These are phyloP conservation scores for Petroica traversi DNA, from an alignment of 2,113 vertebrate species.

Conservation along the genomic window DNA sequence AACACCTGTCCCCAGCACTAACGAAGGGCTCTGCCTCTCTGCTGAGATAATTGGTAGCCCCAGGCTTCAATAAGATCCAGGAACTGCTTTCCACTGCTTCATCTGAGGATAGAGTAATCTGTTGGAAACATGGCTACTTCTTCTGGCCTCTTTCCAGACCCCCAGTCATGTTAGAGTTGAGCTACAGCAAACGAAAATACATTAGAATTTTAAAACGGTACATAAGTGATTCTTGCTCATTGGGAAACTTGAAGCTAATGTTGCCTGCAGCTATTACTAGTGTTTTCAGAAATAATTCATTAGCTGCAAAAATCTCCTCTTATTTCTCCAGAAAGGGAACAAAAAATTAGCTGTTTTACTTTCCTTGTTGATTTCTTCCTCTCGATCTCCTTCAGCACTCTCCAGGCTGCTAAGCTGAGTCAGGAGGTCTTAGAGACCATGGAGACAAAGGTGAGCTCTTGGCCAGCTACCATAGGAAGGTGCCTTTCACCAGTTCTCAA, in stretches of 20 bases:
- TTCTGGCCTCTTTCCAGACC: constrained; percentile 32
- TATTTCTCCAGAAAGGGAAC: not conserved
- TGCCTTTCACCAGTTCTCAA: not conserved
- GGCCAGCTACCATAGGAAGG: not conserved
- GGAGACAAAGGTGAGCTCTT: not conserved
- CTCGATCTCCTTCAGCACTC: not conserved
- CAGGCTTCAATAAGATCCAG: not conserved
- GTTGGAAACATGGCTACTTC: not conserved
- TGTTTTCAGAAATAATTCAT: constrained; percentile 62
- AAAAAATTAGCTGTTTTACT: not conserved
- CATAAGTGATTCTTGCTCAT: constrained; percentile 18
- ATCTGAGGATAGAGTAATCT: not conserved
- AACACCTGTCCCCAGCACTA: rapidly evolving
- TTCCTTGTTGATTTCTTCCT: not conserved
- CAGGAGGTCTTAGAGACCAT: not conserved
- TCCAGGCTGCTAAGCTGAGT: not conserved
- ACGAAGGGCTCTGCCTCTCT: not conserved
- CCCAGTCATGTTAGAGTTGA: not conserved
- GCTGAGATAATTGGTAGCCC: not conserved
- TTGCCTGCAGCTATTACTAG: constrained; percentile 25
- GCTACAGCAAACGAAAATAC: constrained; percentile 35
- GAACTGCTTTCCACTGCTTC: not conserved
- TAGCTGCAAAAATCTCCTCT: constrained; percentile 28
- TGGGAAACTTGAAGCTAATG: constrained; percentile 33
- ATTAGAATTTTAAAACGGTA: constrained; percentile 23